Percentiles rank a stretch among this genome's conserved stretches.
Evolutionary conservation across 2,888 invertebrate genomes (phyloP).

Genomic region (Apamea monoglypha): DNA sequence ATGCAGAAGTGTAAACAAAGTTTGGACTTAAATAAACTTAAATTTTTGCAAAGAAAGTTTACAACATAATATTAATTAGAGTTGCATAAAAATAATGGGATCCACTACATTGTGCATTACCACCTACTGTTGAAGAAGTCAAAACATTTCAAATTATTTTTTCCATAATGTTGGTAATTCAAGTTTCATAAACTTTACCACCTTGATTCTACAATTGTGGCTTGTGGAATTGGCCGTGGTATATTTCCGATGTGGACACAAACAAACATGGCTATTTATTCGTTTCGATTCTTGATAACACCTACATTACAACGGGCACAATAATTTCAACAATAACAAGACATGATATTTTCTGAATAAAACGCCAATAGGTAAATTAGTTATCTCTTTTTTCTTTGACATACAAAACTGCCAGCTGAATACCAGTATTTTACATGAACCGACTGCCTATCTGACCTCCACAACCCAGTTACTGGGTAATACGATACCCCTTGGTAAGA

Average conservation of each 20-base stretch:
- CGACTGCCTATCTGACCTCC: too few relatives aligned
- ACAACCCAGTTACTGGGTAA: too few relatives aligned
- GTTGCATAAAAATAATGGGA: not conserved
- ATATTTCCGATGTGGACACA: constrained; percentile 35
- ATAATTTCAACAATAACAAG: constrained; percentile 9
- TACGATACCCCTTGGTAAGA: too few relatives aligned
- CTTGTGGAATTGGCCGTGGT: constrained; percentile 11
- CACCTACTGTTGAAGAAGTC: not conserved
- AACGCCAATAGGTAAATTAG: not conserved
- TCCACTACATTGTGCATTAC: not conserved
- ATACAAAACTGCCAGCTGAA: too few relatives aligned
- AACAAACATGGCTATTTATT: constrained; percentile 33
- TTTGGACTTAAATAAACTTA: not conserved
- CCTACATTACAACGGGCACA: not conserved
- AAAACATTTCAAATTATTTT: not conserved
- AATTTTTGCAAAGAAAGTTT: not conserved
- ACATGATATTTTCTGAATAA: not conserved
- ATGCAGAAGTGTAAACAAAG: constrained; percentile 14
- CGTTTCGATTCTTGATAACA: constrained; percentile 5
- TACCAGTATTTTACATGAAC: too few relatives aligned
- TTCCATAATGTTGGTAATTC: not conserved
- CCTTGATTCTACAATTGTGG: constrained; percentile 5
- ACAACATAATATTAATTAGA: not conserved
- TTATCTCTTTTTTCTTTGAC: not conserved
- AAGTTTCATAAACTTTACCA: constrained; percentile 21